Percentiles rank a stretch among this genome's conserved stretches.
Evolutionary conservation across 2,113 vertebrate genomes (phyloP).

Genomic region (Oreocharis arfaki): DNA sequence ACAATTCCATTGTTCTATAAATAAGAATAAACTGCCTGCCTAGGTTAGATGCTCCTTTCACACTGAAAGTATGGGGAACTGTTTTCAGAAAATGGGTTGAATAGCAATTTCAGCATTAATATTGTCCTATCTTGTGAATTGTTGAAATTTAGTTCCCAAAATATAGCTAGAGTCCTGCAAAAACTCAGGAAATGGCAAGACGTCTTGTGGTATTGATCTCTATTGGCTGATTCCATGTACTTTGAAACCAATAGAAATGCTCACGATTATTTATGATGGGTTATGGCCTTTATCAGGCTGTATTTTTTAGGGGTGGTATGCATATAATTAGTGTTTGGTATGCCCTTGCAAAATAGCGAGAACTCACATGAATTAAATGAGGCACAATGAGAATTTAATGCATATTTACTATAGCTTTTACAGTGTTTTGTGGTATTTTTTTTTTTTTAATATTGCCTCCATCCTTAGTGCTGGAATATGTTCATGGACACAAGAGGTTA

Average conservation of each 20-base stretch:
- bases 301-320: background rate
- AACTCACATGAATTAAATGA: background rate
- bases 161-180: background rate
- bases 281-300: background rate
- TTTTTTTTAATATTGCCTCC: background rate
- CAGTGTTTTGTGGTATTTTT: background rate
- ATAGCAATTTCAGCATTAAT: background rate
- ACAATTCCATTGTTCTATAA: background rate
- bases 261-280: background rate
- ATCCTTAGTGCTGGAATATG: background rate
- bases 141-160: background rate
- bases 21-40: background rate
- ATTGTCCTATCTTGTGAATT: background rate
- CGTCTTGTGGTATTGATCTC: background rate
- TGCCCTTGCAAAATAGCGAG: background rate
- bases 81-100: background rate
- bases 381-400: background rate
- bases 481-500: background rate
- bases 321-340: background rate
- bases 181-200: background rate
- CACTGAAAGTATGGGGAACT: background rate
- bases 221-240: background rate
- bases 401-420: background rate
- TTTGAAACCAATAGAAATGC: background rate
- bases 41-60: background rate